Evolutionary conservation across 2,797 vertebrate species (phyloP).

Genomic region (Pseudotriccus pelzelni): DNA sequence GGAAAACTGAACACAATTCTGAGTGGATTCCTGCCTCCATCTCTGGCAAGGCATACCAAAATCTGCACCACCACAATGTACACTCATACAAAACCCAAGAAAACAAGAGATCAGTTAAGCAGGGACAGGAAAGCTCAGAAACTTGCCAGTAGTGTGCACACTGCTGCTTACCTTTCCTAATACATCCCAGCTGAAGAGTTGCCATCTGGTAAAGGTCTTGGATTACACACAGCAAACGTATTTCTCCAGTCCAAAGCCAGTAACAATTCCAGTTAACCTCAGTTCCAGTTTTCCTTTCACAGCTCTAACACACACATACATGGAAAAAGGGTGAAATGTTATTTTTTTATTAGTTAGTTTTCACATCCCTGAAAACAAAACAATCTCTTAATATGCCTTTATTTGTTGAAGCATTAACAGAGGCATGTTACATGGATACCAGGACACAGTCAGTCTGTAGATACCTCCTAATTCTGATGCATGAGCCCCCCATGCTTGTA

Average conservation of each 20-base stretch:
- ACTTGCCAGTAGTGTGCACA: background rate
- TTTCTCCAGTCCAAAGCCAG: background rate
- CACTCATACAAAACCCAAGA: background rate
- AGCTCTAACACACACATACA: background rate
- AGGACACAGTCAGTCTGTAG: background rate
- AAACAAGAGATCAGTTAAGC: background rate
- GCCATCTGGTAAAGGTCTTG: background rate
- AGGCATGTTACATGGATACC: background rate
- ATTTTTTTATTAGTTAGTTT: background rate
- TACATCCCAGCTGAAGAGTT: background rate
- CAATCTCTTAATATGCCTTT: background rate
- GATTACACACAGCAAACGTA: background rate
- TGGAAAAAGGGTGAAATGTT: background rate
- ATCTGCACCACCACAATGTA: background rate
- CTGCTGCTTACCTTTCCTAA: background rate
- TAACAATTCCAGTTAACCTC: background rate
- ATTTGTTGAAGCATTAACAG: background rate
- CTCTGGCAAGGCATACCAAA: background rate
- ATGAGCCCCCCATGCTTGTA: background rate
- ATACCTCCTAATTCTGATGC: background rate
- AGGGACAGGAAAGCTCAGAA: background rate
- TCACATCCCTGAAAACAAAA: background rate
- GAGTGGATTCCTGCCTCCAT: background rate
- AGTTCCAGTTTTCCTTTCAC: background rate
- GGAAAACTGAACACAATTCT: background rate